Evolutionary conservation across 2,113 vertebrate genomes (phyloP), one percentile per base, ranked within the genome.

Genomic region (Xenopus laevis): DNA sequence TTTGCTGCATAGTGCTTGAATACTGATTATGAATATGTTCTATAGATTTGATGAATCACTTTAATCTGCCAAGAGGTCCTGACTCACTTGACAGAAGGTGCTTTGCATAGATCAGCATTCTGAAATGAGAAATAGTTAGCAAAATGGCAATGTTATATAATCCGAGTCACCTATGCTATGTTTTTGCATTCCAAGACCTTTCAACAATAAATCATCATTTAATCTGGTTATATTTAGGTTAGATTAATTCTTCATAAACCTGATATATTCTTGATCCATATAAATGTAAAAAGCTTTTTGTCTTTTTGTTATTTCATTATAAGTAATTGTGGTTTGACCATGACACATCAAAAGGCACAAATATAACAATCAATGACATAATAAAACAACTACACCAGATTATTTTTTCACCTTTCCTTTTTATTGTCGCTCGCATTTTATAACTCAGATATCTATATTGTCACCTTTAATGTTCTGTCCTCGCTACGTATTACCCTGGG

Each of bases 21-120:
- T 68, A 71, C 70, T 62, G 66, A 78, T 79, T 62, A 82, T 78
- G 15, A 79, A 68, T 78, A 77, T 78, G 23, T 44, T 65, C n/a
- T 46, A 17, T 33, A 46, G 71, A 80, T 82, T 68, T 80, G 70
- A 82, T 80, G 71, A 86, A 82, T 79, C 71, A 58, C 15, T 82
- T 74, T 83, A 23, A 68, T 76, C 76, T 74, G 72, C 73, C 61
- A 82, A 79, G 68, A 71, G 67, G 57, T 79, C 77, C 45, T 84
- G 79, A 78, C 59, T 80, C 70, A 73, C 74, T 75, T 83, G 79
- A 82, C 77, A 81, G 79, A 82, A 82, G 74, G 70, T 82, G 64
- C 8, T 47, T 79, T 82, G 72, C 71, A 79, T 74, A 79, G 75
- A 80, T 83, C 81, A 82, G 76, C 66, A 79, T 11, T 65, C 20